phyloP scores from a whole-genome alignment of 37 sponge, comb jelly and placozoan genomes.

The Crambe crambe region DNA sequence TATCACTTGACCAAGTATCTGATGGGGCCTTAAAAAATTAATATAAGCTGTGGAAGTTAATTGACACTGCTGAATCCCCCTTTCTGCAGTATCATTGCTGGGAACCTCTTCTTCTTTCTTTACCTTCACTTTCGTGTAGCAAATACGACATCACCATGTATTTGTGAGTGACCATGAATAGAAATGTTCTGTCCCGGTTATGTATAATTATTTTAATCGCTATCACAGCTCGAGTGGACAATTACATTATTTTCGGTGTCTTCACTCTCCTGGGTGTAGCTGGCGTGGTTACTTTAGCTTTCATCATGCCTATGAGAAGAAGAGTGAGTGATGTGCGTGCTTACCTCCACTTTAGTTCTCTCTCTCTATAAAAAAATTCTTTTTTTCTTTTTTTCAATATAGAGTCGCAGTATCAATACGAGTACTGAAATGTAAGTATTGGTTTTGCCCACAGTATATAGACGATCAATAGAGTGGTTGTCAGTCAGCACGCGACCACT shows the following conservation, averaged over 20 bases:
- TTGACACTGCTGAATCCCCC: no score
- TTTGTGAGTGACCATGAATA: constrained; percentile 30
- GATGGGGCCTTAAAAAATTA: no score
- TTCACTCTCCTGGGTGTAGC: constrained; percentile 56
- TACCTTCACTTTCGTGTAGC: constrained; percentile 14
- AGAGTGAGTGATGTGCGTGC: constrained; percentile 8
- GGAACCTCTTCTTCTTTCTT: constrained; percentile 44
- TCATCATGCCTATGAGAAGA: constrained; percentile 28
- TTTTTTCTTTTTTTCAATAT: no score
- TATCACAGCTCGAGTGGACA: constrained; percentile 34
- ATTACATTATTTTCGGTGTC: constrained; percentile 60
- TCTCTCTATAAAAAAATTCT: not conserved
- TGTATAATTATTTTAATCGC: no score
- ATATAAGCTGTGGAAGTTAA: no score
- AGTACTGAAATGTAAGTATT: no score
- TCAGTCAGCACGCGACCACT: no score
- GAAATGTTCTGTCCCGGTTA: no score
- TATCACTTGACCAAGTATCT: no score
- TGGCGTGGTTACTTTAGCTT: constrained; percentile 40
- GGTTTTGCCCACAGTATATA: no score
- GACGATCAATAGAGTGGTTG: no score
- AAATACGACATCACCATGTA: not conserved
- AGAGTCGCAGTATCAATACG: no score
- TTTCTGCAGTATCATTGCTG: constrained; percentile 20
- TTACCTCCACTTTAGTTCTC: not conserved